Conservation (phyloP, 2,797 vertebrate species). For the Vipera ursinii region DNA sequence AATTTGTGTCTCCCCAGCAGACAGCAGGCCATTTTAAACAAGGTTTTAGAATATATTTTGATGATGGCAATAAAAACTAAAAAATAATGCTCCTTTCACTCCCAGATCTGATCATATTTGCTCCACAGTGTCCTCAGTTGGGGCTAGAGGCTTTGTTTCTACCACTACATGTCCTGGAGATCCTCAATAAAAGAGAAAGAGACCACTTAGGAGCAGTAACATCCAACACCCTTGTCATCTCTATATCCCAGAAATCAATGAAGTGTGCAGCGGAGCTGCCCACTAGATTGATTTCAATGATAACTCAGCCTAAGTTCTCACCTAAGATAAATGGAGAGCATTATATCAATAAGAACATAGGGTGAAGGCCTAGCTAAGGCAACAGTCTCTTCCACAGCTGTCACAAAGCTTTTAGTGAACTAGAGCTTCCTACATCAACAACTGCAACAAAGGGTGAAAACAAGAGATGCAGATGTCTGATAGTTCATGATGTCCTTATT, state of each 20-base stretch:
- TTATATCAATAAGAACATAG: background rate
- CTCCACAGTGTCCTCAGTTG: background rate
- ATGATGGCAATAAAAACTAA: background rate
- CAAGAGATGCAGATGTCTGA: background rate
- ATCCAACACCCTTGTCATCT: background rate
- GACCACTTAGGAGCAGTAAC: background rate
- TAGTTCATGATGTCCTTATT: background rate
- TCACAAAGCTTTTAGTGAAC: background rate
- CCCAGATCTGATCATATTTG: background rate
- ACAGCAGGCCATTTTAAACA: background rate
- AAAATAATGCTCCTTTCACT: background rate
- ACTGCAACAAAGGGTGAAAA: too few species aligned
- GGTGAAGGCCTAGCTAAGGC: background rate
- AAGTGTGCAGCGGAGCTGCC: background rate
- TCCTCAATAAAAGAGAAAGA: too few species aligned
- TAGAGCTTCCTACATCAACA: too few species aligned
- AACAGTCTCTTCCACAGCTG: background rate
- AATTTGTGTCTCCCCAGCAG: background rate
- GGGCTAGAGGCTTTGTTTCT: background rate
- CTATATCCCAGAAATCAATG: background rate
- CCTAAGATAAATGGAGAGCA: background rate
- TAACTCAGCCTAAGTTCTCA: background rate
- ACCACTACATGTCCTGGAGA: background rate
- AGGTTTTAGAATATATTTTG: background rate
- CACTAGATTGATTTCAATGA: background rate